Percentiles rank a stretch among this genome's conserved stretches.
Conservation (phyloP, 2,888 invertebrate genomes). For the Mythimna vitellina region DNA sequence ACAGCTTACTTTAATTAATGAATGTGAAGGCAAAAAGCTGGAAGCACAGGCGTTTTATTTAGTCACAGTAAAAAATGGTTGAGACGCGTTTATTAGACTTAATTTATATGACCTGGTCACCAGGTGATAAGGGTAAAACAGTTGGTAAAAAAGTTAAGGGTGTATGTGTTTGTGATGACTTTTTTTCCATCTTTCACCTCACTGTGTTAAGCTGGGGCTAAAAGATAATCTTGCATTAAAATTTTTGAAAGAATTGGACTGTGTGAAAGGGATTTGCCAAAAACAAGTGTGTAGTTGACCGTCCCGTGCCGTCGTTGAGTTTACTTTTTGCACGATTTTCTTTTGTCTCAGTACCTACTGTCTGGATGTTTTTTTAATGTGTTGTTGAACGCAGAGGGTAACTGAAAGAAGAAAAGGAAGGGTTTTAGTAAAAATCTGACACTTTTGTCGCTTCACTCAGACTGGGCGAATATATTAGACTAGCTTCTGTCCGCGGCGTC, state of each 20-base stretch:
- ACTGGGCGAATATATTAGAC: too few relatives aligned
- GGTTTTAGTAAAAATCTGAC: too few relatives aligned
- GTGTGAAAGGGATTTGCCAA: neutral
- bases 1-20: constrained; percentile 43
- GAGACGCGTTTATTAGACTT: constrained; percentile 20
- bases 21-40: constrained; percentile 32
- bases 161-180: constrained; percentile 7
- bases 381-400: too few relatives aligned
- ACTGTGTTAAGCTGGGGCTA: neutral
- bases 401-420: too few relatives aligned
- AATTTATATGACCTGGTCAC: constrained; percentile 47
- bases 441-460: too few relatives aligned
- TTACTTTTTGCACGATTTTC: neutral
- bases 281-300: neutral
- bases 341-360: too few relatives aligned
- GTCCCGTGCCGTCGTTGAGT: too few relatives aligned
- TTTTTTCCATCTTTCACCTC: constrained; percentile 9
- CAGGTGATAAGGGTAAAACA: constrained; percentile 28
- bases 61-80: constrained; percentile 13
- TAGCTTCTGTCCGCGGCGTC: too few relatives aligned
- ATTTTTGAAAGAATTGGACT: neutral
- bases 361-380: too few relatives aligned
- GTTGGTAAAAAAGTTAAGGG: constrained; percentile 7
- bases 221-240: neutral
- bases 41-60: constrained; percentile 25